These are phyloP conservation scores for Cryptomyrus ogoouensis DNA, from an alignment of 2,113 vertebrate species.

Conservation along the genomic window DNA sequence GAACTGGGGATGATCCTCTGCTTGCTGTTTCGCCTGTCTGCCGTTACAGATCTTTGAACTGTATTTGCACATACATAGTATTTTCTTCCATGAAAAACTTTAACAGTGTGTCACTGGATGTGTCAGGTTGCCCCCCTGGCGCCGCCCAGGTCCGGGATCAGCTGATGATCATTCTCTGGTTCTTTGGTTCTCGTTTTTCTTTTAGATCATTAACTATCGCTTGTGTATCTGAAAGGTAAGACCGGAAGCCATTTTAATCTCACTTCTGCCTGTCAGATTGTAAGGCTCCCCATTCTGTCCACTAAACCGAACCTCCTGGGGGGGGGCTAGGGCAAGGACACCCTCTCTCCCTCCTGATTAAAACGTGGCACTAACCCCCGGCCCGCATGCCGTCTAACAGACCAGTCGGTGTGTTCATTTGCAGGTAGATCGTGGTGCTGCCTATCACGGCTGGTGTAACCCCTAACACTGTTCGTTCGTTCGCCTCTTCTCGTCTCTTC, in stretches of 20 bases:
- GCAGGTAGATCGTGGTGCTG: constrained; percentile 44
- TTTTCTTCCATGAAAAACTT: neutral
- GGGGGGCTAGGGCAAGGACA: constrained; percentile 46
- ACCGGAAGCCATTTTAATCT: constrained; percentile 54
- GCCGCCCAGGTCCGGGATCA: neutral
- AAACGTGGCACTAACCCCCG: constrained; percentile 59
- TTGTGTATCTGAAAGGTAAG: constrained; percentile 98
- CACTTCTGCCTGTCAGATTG: constrained; percentile 59
- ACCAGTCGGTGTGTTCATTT: constrained; percentile 62
- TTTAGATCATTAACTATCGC: constrained; percentile 99
- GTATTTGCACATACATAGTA: neutral
- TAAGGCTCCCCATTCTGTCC: constrained; percentile 52
- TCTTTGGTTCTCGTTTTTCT: constrained; percentile 52
- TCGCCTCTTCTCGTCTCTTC: neutral
- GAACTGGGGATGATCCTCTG: neutral
- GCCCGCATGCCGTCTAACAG: constrained; percentile 76
- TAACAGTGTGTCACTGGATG: neutral
- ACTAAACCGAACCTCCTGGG: constrained; percentile 67
- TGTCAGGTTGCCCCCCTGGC: neutral
- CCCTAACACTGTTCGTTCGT: constrained; percentile 19
- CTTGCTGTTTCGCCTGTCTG: neutral
- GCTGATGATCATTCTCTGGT: constrained; percentile 48
- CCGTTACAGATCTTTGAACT: neutral
- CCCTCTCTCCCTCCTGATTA: constrained; percentile 58
- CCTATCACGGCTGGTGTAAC: neutral